A percentile compares a stretch with the other conserved stretches of the same genome.
phyloP scores from a whole-genome alignment of 2,888 invertebrate genomes.

The Acleris emargana region DNA sequence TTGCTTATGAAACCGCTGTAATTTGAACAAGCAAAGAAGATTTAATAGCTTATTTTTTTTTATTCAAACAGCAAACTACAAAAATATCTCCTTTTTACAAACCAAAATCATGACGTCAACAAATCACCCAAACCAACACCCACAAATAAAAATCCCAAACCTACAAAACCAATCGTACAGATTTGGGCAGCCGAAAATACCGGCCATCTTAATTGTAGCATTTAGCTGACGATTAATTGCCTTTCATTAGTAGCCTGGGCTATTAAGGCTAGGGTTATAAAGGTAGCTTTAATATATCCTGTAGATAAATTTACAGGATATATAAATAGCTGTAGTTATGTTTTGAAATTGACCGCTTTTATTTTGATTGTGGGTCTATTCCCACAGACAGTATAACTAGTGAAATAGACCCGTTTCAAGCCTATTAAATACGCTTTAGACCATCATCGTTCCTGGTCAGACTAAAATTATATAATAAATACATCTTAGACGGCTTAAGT shows the following conservation, averaged over 20 bases:
- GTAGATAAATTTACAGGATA: neutral
- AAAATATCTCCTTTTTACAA: neutral
- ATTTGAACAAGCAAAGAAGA: too few relatives aligned
- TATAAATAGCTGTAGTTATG: neutral
- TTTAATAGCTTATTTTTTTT: too few relatives aligned
- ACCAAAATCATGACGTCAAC: neutral
- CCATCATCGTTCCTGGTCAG: too few relatives aligned
- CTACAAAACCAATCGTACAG: slow-evolving; percentile 36
- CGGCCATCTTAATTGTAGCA: slow-evolving; percentile 63
- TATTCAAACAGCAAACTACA: too few relatives aligned
- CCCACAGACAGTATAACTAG: too few relatives aligned
- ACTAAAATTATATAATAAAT: too few relatives aligned
- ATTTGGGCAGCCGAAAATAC: slow-evolving; percentile 51
- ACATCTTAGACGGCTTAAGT: too few relatives aligned
- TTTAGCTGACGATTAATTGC: slow-evolving; percentile 62
- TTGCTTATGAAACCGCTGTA: too few relatives aligned
- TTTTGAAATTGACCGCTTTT: too few relatives aligned
- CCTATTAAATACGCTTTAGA: too few relatives aligned
- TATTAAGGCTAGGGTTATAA: slow-evolving; percentile 53
- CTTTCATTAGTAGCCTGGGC: slow-evolving; percentile 61
- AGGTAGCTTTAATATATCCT: slow-evolving; percentile 36
- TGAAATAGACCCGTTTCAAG: too few relatives aligned
- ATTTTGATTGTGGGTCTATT: too few relatives aligned
- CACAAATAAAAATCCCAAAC: neutral
- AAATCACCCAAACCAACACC: neutral